Evolutionary conservation across 30 jellyfish, hydroid and myxozoan species (phyloP), one percentile per base, ranked within the genome.

Genomic region (Cassiopea xamachana): DNA sequence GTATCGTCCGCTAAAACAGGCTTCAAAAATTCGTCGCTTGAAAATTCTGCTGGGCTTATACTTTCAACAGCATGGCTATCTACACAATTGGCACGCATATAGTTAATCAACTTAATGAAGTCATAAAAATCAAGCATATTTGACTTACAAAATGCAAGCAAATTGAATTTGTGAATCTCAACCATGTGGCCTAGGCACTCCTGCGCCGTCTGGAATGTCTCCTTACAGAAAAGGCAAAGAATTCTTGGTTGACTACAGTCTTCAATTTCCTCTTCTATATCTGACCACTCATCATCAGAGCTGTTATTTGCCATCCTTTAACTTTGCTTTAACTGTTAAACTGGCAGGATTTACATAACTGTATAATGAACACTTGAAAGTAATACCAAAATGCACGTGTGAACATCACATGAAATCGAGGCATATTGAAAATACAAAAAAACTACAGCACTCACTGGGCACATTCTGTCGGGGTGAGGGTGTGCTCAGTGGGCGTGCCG

Each of bases 1-100:
- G 84, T 77, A 88, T 94, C 98, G 50, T 94, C 97, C 78, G 51
- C 94, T 12, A 94, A 15, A 43, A 87, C 94, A 1, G 98, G 98
- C 51, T 10, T 71, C 3, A 90, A 81, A 87, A 69, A 94, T 70
- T 82, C 61, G 43, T 94, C 98, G 60, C 87, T 82, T 10, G 85
- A 93, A 73, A 74, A 94, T 46, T 74, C 91, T 1, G 19, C 46
- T 10, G 27, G 76, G 55, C 47, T 60, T 8, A 85, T 55, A 19
- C 61, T 48, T 67, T 59, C 48, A 9, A 61, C 82, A 9, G 27
- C 81, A 7, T 80, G 75, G 45, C 71, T 82, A 18, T 69, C 84
- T 46, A 85, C 8, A 50, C 84, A 59, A 8, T 87, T 75, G 19
- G 46, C 71, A 19, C 98, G 62, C n/a, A 94, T 62, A 82, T 70